phyloP scores from a whole-genome alignment of 1,140 invertebrate species.

The Temnothorax nylanderi region DNA sequence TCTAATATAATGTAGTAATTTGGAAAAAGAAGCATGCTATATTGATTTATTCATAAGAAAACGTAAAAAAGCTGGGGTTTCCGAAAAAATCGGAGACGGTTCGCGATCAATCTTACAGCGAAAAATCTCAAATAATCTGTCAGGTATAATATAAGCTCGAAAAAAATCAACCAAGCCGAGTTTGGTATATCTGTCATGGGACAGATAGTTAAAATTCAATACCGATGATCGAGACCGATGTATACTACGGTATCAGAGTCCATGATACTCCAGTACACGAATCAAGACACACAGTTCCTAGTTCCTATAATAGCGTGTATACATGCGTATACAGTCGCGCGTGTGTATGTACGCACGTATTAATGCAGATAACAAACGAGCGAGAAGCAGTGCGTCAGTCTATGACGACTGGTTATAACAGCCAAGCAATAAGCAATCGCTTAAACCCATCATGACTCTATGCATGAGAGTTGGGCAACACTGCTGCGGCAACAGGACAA shows the following conservation, averaged over 20 bases:
- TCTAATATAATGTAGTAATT: not conserved
- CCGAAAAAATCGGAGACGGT: not conserved
- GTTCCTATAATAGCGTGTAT: not conserved
- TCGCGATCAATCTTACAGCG: not conserved
- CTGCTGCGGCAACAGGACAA: slow-evolving; percentile 52
- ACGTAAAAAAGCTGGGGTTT: not conserved
- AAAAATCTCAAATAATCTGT: not conserved
- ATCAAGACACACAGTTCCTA: not conserved
- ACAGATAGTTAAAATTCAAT: slow-evolving; percentile 7
- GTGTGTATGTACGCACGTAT: not conserved
- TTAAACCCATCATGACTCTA: slow-evolving; percentile 77
- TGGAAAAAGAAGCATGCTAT: not conserved
- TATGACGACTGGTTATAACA: slow-evolving; percentile 69
- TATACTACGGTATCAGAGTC: not conserved
- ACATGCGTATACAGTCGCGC: not conserved
- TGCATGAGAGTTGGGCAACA: slow-evolving; percentile 77
- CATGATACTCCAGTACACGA: slow-evolving; percentile 8
- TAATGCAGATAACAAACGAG: slow-evolving; percentile 72
- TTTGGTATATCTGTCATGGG: not conserved
- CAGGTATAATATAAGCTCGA: not conserved
- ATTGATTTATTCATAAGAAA: not conserved
- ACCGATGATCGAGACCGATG: not conserved
- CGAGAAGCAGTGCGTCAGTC: slow-evolving; percentile 68
- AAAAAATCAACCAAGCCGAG: not conserved
- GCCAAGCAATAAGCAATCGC: slow-evolving; percentile 76